Base-by-base conservation (phyloP, 2,888 invertebrate species). In the Tethea ocularis region DNA sequence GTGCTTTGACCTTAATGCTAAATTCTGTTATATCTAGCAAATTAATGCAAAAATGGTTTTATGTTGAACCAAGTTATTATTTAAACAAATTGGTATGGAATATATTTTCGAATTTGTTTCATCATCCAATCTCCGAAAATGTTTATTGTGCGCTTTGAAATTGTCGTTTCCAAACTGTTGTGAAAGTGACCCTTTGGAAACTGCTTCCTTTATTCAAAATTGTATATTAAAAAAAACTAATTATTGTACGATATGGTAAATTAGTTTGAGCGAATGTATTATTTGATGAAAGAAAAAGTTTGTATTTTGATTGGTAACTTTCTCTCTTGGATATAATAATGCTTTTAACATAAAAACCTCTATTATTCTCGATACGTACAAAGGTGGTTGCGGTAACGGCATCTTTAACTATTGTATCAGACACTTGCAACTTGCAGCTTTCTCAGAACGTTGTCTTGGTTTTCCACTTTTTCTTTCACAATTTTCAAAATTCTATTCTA, bases 311-410 rank as follows among this genome's bases (percentile, higher is more conserved):
- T 54, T 54, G 22, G 54, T 22, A 13, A 54, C 54, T 54, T 54
- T 54, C 54, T 29, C 52, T 54, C 54, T 22, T 7, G 22, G 33
- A 36, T 54, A 33, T 54, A 33, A 13, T 33, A 33, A 53, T 56
- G 55, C 54, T 29, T 52, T 57, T 62, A 52, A 65, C 61, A 63
- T 59, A 61, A 63, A 41, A 22, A 57, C 55, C 54, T 59, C 41
- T 17, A 52, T 55, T 54, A 58, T 22, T 26, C 17, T 56, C 52
- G 23, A 23, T 26, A n/a, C 54, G 22, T 54, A 58, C 51, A 54
- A 59, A 56, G 64, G 52, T 67, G 74, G 65, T 71, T 71, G 71
- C 57, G 66, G 72, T 67, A 51, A 66, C 29, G 23, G 41, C 60
- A 61, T 46, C 58, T 61, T 41, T 1, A 64, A 41, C 41, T 41